phyloP scores from a whole-genome alignment of 2,888 invertebrate genomes.

The Drosophila sordidula region DNA sequence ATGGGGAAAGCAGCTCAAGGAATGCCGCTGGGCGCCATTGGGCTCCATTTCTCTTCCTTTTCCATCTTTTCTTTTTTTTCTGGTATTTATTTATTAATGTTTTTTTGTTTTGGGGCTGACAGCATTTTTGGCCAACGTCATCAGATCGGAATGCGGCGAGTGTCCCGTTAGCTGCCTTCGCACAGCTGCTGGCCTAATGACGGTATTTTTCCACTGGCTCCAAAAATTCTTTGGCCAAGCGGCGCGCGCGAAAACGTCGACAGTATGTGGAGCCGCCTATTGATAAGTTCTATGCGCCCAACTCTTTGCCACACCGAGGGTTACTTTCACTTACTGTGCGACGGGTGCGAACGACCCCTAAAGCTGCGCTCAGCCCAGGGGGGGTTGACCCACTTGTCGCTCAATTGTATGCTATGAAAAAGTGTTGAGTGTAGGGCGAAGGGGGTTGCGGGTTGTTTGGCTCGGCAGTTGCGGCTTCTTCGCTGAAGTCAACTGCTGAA shows the following conservation, averaged over 20 bases:
- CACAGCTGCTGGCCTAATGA: conserved; percentile 81
- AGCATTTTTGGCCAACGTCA: conserved; percentile 48
- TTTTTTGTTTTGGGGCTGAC: neutral
- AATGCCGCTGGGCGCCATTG: conserved; percentile 38
- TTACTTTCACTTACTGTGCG: conserved; percentile 76
- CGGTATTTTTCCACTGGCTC: conserved; percentile 80
- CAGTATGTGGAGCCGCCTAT: conserved; percentile 45
- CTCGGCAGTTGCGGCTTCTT: neutral
- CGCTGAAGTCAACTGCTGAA: neutral
- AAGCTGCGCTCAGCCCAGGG: neutral
- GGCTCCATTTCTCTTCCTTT: conserved; percentile 16
- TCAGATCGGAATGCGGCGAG: conserved; percentile 59
- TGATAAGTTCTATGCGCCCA: conserved; percentile 73
- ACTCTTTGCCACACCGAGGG: conserved; percentile 72
- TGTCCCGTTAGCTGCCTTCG: conserved; percentile 41
- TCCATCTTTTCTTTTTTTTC: conserved; percentile 1
- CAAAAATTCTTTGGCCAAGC: conserved; percentile 65
- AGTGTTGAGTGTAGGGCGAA: neutral
- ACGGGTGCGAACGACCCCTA: conserved; percentile 30
- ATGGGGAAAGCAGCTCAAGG: conserved; percentile 56
- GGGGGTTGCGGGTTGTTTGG: conserved; percentile 3
- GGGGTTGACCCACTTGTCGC: conserved; percentile 32
- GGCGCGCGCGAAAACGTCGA: neutral
- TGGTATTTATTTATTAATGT: neutral
- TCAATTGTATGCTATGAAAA: conserved; percentile 55